phyloP scores from a whole-genome alignment of 2,797 vertebrate species.

The Podarcis lilfordi region DNA sequence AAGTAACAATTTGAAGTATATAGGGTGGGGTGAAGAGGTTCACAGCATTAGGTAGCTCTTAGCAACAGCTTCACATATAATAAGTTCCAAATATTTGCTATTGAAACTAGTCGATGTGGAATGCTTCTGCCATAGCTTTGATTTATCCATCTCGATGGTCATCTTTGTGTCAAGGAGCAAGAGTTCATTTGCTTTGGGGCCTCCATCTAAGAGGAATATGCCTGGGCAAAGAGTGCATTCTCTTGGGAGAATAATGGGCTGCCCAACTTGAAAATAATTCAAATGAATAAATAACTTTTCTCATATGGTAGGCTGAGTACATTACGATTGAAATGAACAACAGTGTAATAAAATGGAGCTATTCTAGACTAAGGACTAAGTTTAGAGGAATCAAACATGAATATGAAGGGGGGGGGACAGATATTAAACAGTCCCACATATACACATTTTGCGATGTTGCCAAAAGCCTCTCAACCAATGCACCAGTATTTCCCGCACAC shows the following conservation, averaged over 20 bases:
- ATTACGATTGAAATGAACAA: too few relatives aligned
- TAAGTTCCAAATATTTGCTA: background rate
- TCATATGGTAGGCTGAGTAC: background rate
- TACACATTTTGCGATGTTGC: too few relatives aligned
- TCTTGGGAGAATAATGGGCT: background rate
- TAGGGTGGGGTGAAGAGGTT: background rate
- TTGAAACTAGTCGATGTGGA: background rate
- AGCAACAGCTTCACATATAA: background rate
- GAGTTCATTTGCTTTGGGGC: background rate
- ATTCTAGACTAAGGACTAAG: too few relatives aligned
- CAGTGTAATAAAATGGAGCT: too few relatives aligned
- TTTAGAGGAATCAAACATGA: too few relatives aligned
- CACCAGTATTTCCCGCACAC: too few relatives aligned
- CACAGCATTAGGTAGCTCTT: background rate
- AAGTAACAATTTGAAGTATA: conserved; percentile 2
- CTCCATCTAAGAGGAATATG: background rate
- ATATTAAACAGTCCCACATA: too few relatives aligned
- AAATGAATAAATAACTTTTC: background rate
- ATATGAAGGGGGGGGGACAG: too few relatives aligned
- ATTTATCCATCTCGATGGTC: background rate
- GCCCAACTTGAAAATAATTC: background rate
- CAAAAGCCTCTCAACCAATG: too few relatives aligned
- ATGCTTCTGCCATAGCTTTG: background rate
- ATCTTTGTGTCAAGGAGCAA: background rate
- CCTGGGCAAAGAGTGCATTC: background rate